phyloP scores from a whole-genome alignment of 2,113 vertebrate genomes.

The Triplophysa tibetana region DNA sequence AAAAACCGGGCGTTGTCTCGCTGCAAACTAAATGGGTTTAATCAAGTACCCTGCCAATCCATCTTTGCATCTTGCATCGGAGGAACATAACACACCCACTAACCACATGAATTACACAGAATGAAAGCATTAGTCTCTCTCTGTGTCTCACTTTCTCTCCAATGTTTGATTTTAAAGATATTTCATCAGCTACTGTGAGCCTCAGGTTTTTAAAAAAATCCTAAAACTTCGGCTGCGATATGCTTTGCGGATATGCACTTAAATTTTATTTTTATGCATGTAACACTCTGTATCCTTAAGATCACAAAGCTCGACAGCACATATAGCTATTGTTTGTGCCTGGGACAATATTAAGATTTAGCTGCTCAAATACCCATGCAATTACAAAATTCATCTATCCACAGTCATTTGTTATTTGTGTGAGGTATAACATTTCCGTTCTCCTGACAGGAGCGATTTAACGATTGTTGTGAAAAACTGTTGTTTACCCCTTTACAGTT shows the following conservation, averaged over 20 bases:
- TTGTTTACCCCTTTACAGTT: constrained; percentile 6
- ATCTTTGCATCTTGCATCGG: constrained; percentile 8
- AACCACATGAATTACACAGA: constrained; percentile 11
- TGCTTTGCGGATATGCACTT: not conserved
- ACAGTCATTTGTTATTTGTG: constrained; percentile 15
- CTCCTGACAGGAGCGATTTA: constrained; percentile 32
- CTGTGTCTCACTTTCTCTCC: not conserved
- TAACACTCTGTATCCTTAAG: not conserved
- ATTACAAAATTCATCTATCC: constrained; percentile 34
- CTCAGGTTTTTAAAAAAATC: not conserved
- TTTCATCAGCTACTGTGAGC: constrained; percentile 18
- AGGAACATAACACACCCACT: constrained; percentile 5
- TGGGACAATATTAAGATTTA: not conserved
- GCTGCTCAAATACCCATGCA: not conserved
- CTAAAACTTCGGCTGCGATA: not conserved
- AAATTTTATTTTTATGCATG: not conserved
- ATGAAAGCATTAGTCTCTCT: constrained; percentile 3
- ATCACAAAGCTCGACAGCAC: not conserved
- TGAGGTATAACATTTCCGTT: constrained; percentile 22
- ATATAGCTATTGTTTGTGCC: not conserved
- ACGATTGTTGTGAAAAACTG: constrained; percentile 15
- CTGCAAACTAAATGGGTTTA: constrained; percentile 35
- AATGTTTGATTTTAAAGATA: not conserved
- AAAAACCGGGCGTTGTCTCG: not conserved
- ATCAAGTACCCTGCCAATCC: constrained; percentile 11